phyloP scores from a whole-genome alignment of 2,797 vertebrate genomes.

The Myotis pilosus region DNA sequence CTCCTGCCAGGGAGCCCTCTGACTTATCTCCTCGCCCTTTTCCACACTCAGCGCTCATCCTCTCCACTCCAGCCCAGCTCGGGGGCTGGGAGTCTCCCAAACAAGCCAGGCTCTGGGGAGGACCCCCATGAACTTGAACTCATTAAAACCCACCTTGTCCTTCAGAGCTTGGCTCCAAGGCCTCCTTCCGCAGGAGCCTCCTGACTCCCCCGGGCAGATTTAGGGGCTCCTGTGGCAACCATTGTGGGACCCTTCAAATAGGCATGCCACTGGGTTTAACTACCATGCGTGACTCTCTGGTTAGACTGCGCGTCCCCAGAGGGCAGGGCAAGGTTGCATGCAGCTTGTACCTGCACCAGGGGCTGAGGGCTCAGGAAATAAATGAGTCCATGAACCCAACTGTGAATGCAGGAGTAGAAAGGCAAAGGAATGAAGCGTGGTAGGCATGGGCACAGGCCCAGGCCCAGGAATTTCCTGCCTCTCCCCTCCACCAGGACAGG shows the following conservation, averaged over 20 bases:
- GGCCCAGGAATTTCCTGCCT: not conserved
- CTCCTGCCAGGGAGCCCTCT: not conserved
- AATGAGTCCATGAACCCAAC: not conserved
- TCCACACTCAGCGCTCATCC: accelerated
- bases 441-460: not conserved
- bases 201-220: not conserved
- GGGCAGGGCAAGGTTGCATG: not conserved
- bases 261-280: not conserved
- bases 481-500: not conserved
- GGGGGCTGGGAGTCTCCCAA: not conserved
- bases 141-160: too few species aligned
- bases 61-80: not conserved
- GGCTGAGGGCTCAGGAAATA: too few species aligned
- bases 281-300: not conserved
- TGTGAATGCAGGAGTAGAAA: not conserved
- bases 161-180: not conserved
- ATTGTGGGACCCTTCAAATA: not conserved
- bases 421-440: not conserved
- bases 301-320: not conserved
- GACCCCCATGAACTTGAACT: not conserved
- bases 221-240: too few species aligned
- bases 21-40: not conserved
- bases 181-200: not conserved
- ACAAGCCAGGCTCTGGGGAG: not conserved
- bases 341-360: not conserved